A percentile compares a stretch with the other conserved stretches of the same genome.
Evolutionary conservation across 2,113 vertebrate genomes (phyloP).

Genomic region (Pomatostomus ruficeps): DNA sequence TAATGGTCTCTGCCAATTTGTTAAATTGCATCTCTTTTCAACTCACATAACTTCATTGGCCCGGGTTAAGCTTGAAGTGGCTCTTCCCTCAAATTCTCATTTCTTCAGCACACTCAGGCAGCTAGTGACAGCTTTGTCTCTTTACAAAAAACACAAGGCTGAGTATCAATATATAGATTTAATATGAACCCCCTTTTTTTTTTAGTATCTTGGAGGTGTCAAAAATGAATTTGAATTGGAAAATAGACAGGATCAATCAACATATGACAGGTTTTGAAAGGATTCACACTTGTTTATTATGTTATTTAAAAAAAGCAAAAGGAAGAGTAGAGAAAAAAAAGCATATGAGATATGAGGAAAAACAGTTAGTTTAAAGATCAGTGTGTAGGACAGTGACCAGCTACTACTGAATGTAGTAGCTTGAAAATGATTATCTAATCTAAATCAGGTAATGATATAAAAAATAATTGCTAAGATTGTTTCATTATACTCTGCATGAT

Average conservation of each 20-base stretch:
- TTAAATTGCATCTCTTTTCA: background rate
- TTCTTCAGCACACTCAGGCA: background rate
- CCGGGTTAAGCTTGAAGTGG: background rate
- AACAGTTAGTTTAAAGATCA: background rate
- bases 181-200: background rate
- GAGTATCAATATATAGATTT: conserved; percentile 12
- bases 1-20: conserved; percentile 10
- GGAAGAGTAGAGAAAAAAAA: background rate
- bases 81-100: background rate
- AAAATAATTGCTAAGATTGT: background rate
- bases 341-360: background rate
- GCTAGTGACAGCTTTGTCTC: background rate
- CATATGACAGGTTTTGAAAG: conserved; percentile 5
- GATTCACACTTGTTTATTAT: background rate
- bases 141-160: background rate
- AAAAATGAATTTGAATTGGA: conserved; percentile 8
- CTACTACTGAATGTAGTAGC: background rate
- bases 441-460: background rate
- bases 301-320: background rate
- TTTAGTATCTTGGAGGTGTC: background rate
- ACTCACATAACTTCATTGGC: background rate
- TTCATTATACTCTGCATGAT: background rate
- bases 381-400: background rate
- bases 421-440: background rate
- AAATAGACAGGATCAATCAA: conserved; percentile 21